Base-by-base conservation (phyloP, 2,888 invertebrate genomes). In the Chromoteleia sp. region DNA sequence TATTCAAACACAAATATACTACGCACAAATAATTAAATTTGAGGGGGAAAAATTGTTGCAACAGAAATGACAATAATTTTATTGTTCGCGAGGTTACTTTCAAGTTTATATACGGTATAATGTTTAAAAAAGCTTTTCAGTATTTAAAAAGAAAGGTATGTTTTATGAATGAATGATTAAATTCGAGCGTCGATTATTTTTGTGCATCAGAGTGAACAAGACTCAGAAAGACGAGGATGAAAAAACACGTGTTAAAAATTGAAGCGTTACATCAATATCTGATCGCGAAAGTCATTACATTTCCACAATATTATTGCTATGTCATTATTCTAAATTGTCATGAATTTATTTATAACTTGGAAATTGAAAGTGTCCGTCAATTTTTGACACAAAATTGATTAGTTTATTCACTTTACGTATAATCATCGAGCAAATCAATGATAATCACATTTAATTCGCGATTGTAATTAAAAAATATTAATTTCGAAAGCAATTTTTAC, bases 281-380 rank as follows among this genome's bases (percentile, higher is more conserved):
- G 59, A 68, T 59, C 25, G 54, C n/a, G 21, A 41, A 52, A 68
- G 54, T 68, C 70, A 71, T 71, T 63, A 67, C 41, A 78, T 71
- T 41, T 50, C 33, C 41, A 50, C 41, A 43, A 58, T 71, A 29
- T 58, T 39, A 30, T 65, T 71, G 41, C 54, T 12, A 14, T 63
- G 36, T 50, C 68, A 65, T 65, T 71, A 71, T 65, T 78, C 65
- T 65, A 65, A 71, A 71, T 71, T 65, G 65, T 65, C 65, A 58
- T 58, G 48, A 65, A 71, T 71, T 78, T 78, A 52, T 78, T 78
- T 78, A 71, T 73, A 45, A 59, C 52, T 58, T 73, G 73, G 73
- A 78, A 73, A 78, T 78, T 78, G 73, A 73, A 78, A 78, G 78
- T 73, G 65, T 73, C 78, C 33, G 73, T 73, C 73, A 73, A 59